These are phyloP conservation scores for Scaptodrosophila latifasciaeformis DNA, from an alignment of 2,888 invertebrate species.

Conservation along the genomic window DNA sequence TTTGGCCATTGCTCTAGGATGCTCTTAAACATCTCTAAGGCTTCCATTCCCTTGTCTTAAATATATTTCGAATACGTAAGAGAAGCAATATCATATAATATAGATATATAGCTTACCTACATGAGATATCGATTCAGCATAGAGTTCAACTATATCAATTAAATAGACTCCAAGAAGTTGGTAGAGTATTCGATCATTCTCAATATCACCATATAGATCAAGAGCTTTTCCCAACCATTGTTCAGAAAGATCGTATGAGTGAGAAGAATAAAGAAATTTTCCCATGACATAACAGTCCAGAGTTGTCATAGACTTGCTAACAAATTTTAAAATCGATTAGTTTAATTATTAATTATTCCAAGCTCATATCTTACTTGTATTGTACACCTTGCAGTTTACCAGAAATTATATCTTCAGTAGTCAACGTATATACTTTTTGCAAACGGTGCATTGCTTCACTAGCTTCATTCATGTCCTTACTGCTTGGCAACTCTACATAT, in stretches of 20 bases:
- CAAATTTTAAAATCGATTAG: too few relatives aligned
- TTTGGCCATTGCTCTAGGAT: not conserved
- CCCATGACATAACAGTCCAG: conserved; percentile 1
- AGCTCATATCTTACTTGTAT: conserved; percentile 7
- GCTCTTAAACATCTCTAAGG: not conserved
- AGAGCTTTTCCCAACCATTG: not conserved
- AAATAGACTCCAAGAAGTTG: not conserved
- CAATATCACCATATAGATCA: not conserved
- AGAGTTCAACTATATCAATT: not conserved
- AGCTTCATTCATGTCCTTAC: not conserved
- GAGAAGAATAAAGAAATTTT: too few relatives aligned
- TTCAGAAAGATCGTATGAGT: too few relatives aligned
- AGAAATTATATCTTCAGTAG: not conserved
- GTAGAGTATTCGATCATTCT: not conserved
- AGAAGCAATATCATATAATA: not conserved
- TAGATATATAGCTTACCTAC: not conserved
- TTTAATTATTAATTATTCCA: too few relatives aligned
- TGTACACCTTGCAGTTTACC: not conserved
- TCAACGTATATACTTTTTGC: not conserved
- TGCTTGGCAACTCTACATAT: not conserved
- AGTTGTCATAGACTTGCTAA: not conserved
- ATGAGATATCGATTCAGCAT: not conserved
- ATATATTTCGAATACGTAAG: not conserved
- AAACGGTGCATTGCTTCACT: not conserved
- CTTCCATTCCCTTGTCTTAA: not conserved